Percentiles rank a stretch among this genome's conserved stretches.
Evolutionary conservation across 2,113 vertebrate species (phyloP).

Genomic region (Polypterus senegalus): DNA sequence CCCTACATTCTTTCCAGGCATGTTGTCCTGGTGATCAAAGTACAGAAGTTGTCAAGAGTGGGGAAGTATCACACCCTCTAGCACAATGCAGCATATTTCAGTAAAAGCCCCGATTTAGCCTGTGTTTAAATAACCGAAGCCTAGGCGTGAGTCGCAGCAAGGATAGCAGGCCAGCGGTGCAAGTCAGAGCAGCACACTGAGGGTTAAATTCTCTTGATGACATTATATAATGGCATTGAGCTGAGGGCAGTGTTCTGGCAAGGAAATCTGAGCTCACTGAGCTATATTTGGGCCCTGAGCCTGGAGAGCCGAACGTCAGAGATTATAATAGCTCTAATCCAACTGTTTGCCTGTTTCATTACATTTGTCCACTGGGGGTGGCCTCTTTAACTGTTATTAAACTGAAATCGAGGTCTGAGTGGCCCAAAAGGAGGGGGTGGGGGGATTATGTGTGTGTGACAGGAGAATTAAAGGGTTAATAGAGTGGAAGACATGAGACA

Average conservation of each 20-base stretch:
- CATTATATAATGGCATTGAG: conserved; percentile 43
- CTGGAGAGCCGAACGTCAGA: conserved; percentile 40
- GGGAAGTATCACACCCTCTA: too few species aligned
- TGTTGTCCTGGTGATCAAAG: too few species aligned
- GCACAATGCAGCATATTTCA: too few species aligned
- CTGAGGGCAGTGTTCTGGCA: conserved; percentile 35
- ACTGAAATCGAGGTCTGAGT: conserved; percentile 12
- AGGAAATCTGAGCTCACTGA: conserved; percentile 33
- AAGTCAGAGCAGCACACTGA: not conserved
- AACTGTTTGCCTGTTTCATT: conserved; percentile 47
- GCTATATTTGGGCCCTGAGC: conserved; percentile 54
- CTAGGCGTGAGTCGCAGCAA: too few species aligned
- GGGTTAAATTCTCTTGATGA: not conserved
- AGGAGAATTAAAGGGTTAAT: conserved; percentile 23
- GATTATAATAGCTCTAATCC: conserved; percentile 55
- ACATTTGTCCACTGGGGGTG: conserved; percentile 33
- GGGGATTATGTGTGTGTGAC: conserved; percentile 28
- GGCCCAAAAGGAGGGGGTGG: conserved; percentile 11
- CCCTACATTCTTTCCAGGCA: too few species aligned
- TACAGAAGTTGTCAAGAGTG: too few species aligned
- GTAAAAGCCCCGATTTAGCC: too few species aligned
- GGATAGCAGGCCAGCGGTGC: too few species aligned
- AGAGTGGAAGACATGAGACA: conserved; percentile 18
- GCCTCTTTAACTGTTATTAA: conserved; percentile 29
- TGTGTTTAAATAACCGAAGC: too few species aligned